phyloP scores from a whole-genome alignment of 2,113 vertebrate species.

The Orycteropus afer region DNA sequence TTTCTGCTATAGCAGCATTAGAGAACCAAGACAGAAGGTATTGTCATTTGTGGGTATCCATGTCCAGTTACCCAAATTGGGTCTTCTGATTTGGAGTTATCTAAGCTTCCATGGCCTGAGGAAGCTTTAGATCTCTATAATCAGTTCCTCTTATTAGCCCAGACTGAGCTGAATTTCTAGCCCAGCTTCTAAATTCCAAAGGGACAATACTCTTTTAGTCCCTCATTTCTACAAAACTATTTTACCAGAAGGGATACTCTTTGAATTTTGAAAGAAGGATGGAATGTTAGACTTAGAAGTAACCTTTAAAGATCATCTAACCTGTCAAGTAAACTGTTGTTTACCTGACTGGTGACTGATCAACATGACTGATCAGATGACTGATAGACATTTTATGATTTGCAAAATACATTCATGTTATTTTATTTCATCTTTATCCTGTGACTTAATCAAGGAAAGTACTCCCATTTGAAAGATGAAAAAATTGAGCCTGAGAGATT shows the following conservation, averaged over 20 bases:
- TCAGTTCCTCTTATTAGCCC: not conserved
- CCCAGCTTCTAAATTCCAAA: not conserved
- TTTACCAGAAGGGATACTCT: not conserved
- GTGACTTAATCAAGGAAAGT: slow-evolving; percentile 23
- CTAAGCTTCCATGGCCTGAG: not conserved
- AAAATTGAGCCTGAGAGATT: slow-evolving; percentile 9
- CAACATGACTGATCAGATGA: not conserved
- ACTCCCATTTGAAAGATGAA: slow-evolving; percentile 33
- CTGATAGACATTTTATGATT: not conserved
- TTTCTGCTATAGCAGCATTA: too few relatives aligned
- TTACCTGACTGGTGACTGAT: not conserved
- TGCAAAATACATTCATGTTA: slow-evolving; percentile 17
- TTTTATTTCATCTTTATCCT: slow-evolving; percentile 15
- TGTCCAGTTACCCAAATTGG: not conserved
- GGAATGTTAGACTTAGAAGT: slow-evolving; percentile 2
- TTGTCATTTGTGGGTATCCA: not conserved
- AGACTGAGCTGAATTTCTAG: slow-evolving; percentile 7
- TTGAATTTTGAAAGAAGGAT: slow-evolving; percentile 17
- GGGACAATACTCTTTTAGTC: not conserved
- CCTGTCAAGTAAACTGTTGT: not conserved
- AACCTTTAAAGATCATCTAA: slow-evolving; percentile 32
- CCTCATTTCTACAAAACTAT: not conserved
- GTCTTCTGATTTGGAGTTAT: not conserved
- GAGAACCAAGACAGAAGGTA: too few relatives aligned
- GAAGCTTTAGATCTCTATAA: not conserved